Evolutionary conservation across 64 coral and sea anemone species (phyloP).

Genomic region (Stichodactyla mertensii): DNA sequence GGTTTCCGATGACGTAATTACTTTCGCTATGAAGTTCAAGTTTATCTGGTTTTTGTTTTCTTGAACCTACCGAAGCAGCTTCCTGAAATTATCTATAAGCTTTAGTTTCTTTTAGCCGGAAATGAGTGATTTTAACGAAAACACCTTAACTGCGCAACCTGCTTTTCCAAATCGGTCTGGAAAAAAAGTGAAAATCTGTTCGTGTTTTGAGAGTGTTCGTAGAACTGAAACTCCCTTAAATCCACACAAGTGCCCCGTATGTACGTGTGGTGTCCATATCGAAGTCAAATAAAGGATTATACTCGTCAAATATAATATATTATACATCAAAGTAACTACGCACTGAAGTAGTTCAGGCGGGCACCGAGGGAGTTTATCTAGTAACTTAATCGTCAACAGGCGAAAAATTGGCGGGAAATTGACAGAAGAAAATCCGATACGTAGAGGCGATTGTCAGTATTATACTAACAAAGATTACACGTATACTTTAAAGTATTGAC

Average conservation of each 20-base stretch:
- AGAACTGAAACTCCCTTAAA: neutral
- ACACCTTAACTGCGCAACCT: neutral
- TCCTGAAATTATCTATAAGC: constrained; percentile 12
- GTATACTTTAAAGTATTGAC: neutral
- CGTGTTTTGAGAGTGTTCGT: neutral
- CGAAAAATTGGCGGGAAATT: constrained; percentile 3
- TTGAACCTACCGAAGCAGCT: neutral
- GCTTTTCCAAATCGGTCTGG: neutral
- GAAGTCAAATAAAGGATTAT: constrained; percentile 3
- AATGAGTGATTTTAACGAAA: neutral
- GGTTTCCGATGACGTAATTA: constrained; percentile 5
- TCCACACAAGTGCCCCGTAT: neutral
- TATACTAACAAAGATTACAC: constrained; percentile 10
- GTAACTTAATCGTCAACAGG: neutral
- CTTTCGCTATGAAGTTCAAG: constrained; percentile 4
- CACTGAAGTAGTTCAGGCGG: neutral
- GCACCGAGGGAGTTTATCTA: neutral
- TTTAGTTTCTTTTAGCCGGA: neutral
- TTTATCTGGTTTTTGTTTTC: neutral
- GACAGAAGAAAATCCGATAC: constrained; percentile 2
- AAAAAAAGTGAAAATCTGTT: neutral
- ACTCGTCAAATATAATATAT: neutral
- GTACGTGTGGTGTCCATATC: neutral
- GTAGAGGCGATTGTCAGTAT: neutral
- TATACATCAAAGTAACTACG: neutral